Evolutionary conservation across 2,113 vertebrate genomes (phyloP), one percentile per base, ranked within the genome.

Genomic region (Atrichornis clamosus): DNA sequence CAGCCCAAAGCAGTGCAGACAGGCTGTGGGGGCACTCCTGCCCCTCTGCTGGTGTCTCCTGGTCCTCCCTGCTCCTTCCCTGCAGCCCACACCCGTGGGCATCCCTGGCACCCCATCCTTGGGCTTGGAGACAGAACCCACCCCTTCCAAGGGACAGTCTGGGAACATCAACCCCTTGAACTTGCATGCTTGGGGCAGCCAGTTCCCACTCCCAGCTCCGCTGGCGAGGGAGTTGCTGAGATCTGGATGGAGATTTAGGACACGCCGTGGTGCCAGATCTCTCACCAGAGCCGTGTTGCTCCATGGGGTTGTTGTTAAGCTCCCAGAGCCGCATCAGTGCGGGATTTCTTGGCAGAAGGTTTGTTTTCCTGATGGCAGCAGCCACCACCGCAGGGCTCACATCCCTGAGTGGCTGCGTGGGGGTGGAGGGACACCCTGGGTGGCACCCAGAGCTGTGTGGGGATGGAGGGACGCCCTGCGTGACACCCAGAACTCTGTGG

Each of bases 141-240:
- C 26, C 68, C n/a, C 53, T 20, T 12, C 22, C 33, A 3, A 13
- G 79, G 32, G 50, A 27, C 46, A 7, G 5, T 1, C 37, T 69
- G 86, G 72, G 67, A 64, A 21, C 41, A 10, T 3, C 70, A 69
- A 11, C 15, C 4, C 50, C 0, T 0, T 24, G 47, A 75, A 13
- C 4, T 42, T 5, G 1, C 0, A 2, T 14, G 58, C n/a, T 41
- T 3, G 2, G 49, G 72, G 67, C 30, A 35, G 33, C 1, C 4
- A 2, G 22, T 16, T 53, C 44, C 41, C 28, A 0, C 7, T 60
- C 52, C 78, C 7, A 4, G 50, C 53, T 44, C 62, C 3, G 0
- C 13, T 22, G 3, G 32, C 18, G 2, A 69, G 77, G 90, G 64
- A 72, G 76, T 46, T 16, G 53, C 89, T 84, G 22, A 16, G 81